phyloP scores from a whole-genome alignment of 2,797 vertebrate genomes.

The Sorex maritimensis region DNA sequence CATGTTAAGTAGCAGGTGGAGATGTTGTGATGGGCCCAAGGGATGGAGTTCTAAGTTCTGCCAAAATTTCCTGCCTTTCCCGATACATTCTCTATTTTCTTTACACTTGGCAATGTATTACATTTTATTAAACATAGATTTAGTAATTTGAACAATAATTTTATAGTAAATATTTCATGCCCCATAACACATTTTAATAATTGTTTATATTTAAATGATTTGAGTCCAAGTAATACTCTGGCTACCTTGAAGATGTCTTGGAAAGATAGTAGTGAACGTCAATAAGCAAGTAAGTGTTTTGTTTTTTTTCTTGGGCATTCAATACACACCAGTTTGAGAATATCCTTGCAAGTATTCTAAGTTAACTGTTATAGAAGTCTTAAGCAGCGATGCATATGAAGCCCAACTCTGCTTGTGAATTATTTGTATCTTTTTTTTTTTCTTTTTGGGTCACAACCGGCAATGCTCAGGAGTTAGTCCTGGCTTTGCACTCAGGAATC shows the following conservation, averaged over 20 bases:
- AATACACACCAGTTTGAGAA: not conserved
- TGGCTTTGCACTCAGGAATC: too few species aligned
- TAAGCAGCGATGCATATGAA: not conserved
- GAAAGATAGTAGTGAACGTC: not conserved
- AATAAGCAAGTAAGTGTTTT: not conserved
- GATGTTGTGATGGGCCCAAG: not conserved
- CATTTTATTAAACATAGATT: not conserved
- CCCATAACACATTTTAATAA: not conserved
- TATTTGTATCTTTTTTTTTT: not conserved
- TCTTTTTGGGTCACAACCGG: too few species aligned
- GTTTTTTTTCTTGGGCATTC: not conserved
- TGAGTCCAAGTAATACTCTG: not conserved
- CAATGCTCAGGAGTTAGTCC: too few species aligned
- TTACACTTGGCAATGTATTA: not conserved
- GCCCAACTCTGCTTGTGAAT: not conserved
- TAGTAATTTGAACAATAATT: conserved; percentile 1
- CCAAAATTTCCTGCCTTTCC: not conserved
- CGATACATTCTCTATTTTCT: not conserved
- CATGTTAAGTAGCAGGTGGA: conserved; percentile 37
- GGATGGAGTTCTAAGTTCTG: not conserved
- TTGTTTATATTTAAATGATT: conserved; percentile 17
- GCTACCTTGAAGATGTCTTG: not conserved
- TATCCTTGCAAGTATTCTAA: not conserved
- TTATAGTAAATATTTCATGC: conserved; percentile 35
- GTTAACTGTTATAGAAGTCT: not conserved